Base-by-base conservation (phyloP, 2,797 vertebrate genomes). In the Phrynocephalus forsythii region DNA sequence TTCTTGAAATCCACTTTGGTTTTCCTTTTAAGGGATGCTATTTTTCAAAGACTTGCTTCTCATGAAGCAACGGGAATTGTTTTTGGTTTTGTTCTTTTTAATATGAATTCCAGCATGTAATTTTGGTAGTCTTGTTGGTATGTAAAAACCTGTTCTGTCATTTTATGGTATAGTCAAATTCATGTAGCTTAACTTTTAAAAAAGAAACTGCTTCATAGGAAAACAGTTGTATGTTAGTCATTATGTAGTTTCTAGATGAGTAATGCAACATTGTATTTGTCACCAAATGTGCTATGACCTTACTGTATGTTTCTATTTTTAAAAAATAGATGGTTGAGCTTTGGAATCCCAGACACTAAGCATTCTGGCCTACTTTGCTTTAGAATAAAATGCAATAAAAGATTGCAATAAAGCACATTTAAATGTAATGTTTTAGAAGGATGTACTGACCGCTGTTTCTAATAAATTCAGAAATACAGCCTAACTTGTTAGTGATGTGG, bases 81-180 rank as follows among this genome's bases (percentile, higher is more conserved):
- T 95, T 94, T 87, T 83, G 2, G 73, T 90, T 88, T 81, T 79
- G 22, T 89, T 88, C 78, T 91, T 97, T 97, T 97, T 97, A 96
- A 94, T 97, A 96, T 96, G 96, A 96, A 97, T 96, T 97, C 97
- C 98, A 98, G 98, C 98, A 99, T 99, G 98, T 98, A 97, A 98
- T 96, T 98, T 98, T 98, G 98, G 97, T 98, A 98, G 98, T 98
- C 96, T 97, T 98, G 97, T 98, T 98, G 98, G 98, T 98, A 97
- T 99, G 98, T 97, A 97, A 97, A 97, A 97, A 96, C 96, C 97
- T 98, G 97, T 98, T 98, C 97, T 98, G 98, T 98, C 97, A 98
- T 98, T 88, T 98, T 98, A 97, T 97, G 97, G 96, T 98, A 97
- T 98, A 96, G 97, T 98, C 88, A 79, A 33, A 77, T 67, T 67